Base-by-base conservation (phyloP, 2,113 vertebrate species). In the Suricata suricatta region DNA sequence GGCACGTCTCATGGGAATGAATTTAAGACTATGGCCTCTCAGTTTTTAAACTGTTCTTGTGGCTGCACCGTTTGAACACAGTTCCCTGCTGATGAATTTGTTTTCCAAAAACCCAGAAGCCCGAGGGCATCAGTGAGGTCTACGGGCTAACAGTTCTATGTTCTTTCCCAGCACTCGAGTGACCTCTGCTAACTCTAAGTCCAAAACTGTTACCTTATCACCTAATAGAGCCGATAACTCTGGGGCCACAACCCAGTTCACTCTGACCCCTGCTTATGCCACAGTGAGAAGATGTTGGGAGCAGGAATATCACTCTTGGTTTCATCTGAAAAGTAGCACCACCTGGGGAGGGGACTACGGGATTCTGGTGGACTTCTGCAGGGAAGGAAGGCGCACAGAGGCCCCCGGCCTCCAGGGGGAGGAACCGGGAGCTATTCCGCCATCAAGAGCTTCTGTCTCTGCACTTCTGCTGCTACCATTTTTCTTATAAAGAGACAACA, bases 21-120 rank as follows among this genome's bases (percentile, higher is more conserved):
- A 95, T 69, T 96, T 90, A 96, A 50, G 71, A 38, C 81, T 41
- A 31, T 1, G 10, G 77, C 23, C 38, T 81, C 81, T 31, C 57
- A 6, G 93, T 97, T 90, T 76, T 33, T 93, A 19, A 52, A 91
- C 47, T 7, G 52, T 97, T 96, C 94, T 93, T 72, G 52, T 35
- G 52, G 96, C 35, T 64, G 82, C 13, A 89, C 84, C 47, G 88
- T 88, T 96, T 84, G 95, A 90, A n/a, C 44, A 60, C 35, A 38
- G n/a, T 44, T 97, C 74, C 68, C 1, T 4, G 85, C 82, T 79
- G 41, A 96, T 31, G 72, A 31, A 83, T 96, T 57, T 94, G 54
- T 94, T 97, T 98, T 90, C 87, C 7, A 76, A 29, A 64, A 66
- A 50, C 60, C 81, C 47, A n/a, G 69, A 96, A 81, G 77, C n/a